Evolutionary conservation across 1,140 invertebrate species (phyloP).

Genomic region (Aphaenogaster rudis): DNA sequence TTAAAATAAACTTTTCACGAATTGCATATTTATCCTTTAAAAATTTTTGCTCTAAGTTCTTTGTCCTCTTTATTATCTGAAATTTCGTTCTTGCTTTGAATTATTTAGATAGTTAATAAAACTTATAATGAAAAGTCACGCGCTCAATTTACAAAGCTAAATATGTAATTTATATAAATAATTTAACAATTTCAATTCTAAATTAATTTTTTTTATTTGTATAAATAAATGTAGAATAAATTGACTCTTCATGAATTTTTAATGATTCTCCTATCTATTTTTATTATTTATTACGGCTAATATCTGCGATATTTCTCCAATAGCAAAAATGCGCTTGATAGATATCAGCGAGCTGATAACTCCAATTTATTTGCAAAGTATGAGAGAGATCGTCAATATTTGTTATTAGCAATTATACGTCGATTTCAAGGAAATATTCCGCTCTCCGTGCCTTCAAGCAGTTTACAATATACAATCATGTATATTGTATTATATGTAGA

Average conservation of each 20-base stretch:
- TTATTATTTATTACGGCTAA: neutral
- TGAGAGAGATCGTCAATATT: conserved; percentile 39
- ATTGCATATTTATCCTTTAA: neutral
- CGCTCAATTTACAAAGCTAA: neutral
- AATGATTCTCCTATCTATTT: neutral
- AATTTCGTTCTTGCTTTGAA: neutral
- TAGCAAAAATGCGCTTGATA: neutral
- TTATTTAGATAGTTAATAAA: conserved; percentile 2
- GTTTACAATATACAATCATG: conserved; percentile 16
- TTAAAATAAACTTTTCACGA: neutral
- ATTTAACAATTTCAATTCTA: neutral
- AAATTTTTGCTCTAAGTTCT: neutral
- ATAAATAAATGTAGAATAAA: neutral
- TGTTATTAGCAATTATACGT: conserved; percentile 37
- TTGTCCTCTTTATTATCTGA: neutral
- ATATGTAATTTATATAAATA: neutral
- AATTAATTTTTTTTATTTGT: neutral
- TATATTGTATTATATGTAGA: neutral
- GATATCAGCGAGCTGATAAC: neutral
- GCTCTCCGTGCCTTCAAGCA: conserved; percentile 30
- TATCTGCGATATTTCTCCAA: neutral
- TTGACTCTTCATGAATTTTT: neutral
- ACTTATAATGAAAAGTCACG: neutral
- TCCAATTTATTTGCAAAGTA: conserved; percentile 30
- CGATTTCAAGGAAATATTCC: conserved; percentile 43